Base-by-base conservation (phyloP, 2,113 vertebrate species). In the Solea senegalensis region DNA sequence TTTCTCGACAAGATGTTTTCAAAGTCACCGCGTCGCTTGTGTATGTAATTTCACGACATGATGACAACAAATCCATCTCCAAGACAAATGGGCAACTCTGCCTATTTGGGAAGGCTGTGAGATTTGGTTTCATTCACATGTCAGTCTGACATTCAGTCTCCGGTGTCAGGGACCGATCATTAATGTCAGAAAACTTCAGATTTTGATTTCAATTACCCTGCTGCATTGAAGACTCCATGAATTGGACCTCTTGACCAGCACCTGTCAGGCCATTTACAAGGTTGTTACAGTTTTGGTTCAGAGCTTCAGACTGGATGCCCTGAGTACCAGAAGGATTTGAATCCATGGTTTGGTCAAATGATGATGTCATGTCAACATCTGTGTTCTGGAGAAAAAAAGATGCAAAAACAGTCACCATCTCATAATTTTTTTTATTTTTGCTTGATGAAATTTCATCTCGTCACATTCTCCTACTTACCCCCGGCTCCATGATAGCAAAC, bases 401-500 rank as follows among this genome's bases (percentile, higher is more conserved):
- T 9, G 1, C 64, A 26, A 53, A 48, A 28, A 14, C 9, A 0
- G 50, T 56, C 0, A 48, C 21, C 12, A 59, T 67, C 5, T 11
- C 9, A 13, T 53, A 0, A 27, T 53, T 16, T 46, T 8, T 34
- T 14, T 27, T 0, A 43, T 7, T 15, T 44, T 57, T 59, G 11
- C 8, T 11, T 49, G 53, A 26, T 48, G 15, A 16, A 9, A 46
- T 71, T 52, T 6, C 0, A 2, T 65, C 12, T 39, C 7, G 8
- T 43, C 39, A 27, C 10, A 52, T 41, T 27, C 8, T 28, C 5
- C 40, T 15, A 52, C 16, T 79, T 27, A 99, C 98, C 96, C 96
- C 94, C 85, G 96, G 94, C 62, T 96, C 96, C 95, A 98, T 95
- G 81, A 99, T 94, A 56, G 94, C 94, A 91, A 98, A 91, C 75